Base-by-base conservation (phyloP, 35 echinoderm and acorn worm species). In the Hemicentrotus pulcherrimus region DNA sequence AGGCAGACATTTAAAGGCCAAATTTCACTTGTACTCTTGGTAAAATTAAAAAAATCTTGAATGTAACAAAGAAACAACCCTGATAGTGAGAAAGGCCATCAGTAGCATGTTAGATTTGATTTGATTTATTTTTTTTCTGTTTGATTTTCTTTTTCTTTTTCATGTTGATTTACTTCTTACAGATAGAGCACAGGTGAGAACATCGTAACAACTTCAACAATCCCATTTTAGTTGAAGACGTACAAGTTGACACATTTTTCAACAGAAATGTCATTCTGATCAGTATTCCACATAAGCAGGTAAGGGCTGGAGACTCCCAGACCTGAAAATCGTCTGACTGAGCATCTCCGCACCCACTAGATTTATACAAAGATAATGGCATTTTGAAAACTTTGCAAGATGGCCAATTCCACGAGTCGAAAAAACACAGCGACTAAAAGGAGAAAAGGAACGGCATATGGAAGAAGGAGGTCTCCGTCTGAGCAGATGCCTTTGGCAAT, bases 291-390 rank as follows among this genome's bases (percentile, higher is more conserved):
- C 24, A 78, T 22, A 18, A 15, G 52, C 16, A 59, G 52, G 52
- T 59, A 59, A 59, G 19, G 19, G 50, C 50, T 78, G 19, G 65
- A 78, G 65, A 22, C 65, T 28, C 19, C 6, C 0, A 22, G 18
- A 28, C 65, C 19, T 78, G 28, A 78, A 78, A 28, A n/a, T 78
- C 65, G 28, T 78, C 65, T 78, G 65, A 78, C 65, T 78, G 65
- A 78, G 65, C 19, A 78, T 18, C 65, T 78, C 65, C 65, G 65
- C 65, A 28, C 65, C 19, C 28, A 4, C 65, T n/a, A 78, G 65
- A 78, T 78, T 78, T 78, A 78, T 78, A 78, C 65, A 78, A n/a
- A 78, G 65, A 78, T 78, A 78, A 78, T 78, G 65, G 65, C 65
- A 78, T 78, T 78, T 78, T 78, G 19, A 78, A 78, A n/a, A 78